Evolutionary conservation across 2,797 vertebrate genomes (phyloP).

Genomic region (Lepus oiostolus): DNA sequence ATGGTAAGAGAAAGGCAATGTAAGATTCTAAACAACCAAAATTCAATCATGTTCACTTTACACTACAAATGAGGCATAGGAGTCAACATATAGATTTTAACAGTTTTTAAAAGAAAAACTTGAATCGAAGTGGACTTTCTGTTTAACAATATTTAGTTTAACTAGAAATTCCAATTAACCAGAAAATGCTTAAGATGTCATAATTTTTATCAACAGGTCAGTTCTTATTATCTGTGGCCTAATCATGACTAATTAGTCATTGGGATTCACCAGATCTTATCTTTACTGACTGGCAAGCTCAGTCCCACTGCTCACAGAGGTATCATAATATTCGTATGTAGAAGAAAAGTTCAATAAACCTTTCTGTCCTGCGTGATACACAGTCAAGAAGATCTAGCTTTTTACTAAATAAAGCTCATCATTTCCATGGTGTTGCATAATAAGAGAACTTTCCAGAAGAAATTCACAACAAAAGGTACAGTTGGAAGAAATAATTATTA

Average conservation of each 20-base stretch:
- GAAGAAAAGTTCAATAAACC: slow-evolving; percentile 19
- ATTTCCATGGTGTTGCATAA: not conserved
- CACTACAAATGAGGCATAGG: not conserved
- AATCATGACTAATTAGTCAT: not conserved
- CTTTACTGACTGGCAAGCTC: not conserved
- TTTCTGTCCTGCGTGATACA: not conserved
- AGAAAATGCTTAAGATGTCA: slow-evolving; percentile 54
- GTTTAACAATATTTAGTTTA: not conserved
- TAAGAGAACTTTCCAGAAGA: slow-evolving; percentile 31
- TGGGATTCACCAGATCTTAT: slow-evolving; percentile 31
- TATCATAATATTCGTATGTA: not conserved
- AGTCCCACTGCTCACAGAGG: not conserved
- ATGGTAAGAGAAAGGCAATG: not conserved
- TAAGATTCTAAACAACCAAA: slow-evolving; percentile 18
- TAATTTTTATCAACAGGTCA: slow-evolving; percentile 32
- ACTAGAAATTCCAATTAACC: slow-evolving; percentile 44
- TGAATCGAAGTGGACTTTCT: slow-evolving; percentile 44
- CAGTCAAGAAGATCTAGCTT: not conserved
- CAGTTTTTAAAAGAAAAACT: slow-evolving; percentile 5
- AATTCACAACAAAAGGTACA: not conserved
- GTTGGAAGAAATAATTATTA: not conserved
- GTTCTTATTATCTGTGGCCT: slow-evolving; percentile 11
- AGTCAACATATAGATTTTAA: not conserved
- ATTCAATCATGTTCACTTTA: not conserved
- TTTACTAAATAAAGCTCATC: not conserved